These are phyloP conservation scores for Dryadula phaetusa DNA, from an alignment of 2,888 invertebrate species.

Conservation along the genomic window DNA sequence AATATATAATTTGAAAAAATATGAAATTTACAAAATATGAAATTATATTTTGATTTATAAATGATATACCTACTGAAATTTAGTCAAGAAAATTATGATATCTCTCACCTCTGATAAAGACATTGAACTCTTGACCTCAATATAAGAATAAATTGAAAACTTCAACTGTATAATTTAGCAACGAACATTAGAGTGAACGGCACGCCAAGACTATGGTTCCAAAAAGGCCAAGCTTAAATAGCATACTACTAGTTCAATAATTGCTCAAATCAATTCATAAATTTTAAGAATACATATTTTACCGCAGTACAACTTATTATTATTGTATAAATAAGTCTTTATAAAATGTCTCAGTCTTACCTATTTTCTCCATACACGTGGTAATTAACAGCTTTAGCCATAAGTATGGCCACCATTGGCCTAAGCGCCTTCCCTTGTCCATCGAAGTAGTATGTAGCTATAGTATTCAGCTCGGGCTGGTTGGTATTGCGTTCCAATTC, in stretches of 20 bases:
- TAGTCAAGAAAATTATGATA: neutral
- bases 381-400: conserved; percentile 96
- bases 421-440: conserved; percentile 98
- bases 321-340: too few relatives aligned
- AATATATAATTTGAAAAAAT: neutral
- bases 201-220: conserved; percentile 21
- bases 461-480: conserved; percentile 93
- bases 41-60: too few relatives aligned
- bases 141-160: conserved; percentile 37
- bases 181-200: conserved; percentile 40
- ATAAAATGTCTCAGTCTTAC: conserved; percentile 71
- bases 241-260: neutral
- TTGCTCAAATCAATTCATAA: neutral
- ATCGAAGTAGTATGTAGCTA: conserved; percentile 98
- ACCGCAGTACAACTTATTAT: too few relatives aligned
- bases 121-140: conserved; percentile 39
- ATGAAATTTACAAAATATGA: too few relatives aligned
- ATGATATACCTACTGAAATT: neutral
- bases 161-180: conserved; percentile 36
- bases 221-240: conserved; percentile 33
- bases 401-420: conserved; percentile 96
- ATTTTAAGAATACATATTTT: neutral
- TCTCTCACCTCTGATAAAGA: conserved; percentile 24
- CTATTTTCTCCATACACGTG: conserved; percentile 94
- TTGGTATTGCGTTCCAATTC: conserved; percentile 91